phyloP scores from a whole-genome alignment of 1,140 invertebrate genomes.

The Pogonus chalceus region DNA sequence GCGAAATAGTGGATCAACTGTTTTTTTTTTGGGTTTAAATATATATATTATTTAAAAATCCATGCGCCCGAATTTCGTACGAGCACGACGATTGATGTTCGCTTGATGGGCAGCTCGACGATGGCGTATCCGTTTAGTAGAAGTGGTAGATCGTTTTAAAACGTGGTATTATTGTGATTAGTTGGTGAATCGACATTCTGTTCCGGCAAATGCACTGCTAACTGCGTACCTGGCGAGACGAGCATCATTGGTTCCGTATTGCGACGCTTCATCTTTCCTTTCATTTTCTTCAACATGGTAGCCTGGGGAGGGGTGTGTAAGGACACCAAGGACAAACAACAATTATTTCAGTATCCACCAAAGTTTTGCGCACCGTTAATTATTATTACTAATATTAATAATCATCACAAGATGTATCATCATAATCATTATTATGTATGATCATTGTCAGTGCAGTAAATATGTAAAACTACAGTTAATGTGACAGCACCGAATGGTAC shows the following conservation, averaged over 20 bases:
- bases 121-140: constrained; percentile 1
- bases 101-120: background rate
- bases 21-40: too few species aligned
- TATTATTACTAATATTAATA: background rate
- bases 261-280: constrained; percentile 87
- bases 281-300: constrained; percentile 83
- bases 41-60: constrained; percentile 17
- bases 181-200: constrained; percentile 36
- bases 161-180: constrained; percentile 32
- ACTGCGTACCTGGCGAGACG: constrained; percentile 49
- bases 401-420: background rate
- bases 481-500: background rate
- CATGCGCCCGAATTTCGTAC: constrained; percentile 7
- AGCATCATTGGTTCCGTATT: constrained; percentile 87
- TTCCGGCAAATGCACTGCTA: constrained; percentile 43
- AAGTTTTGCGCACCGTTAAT: background rate
- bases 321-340: constrained; percentile 1
- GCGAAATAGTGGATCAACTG: background rate
- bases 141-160: constrained; percentile 20
- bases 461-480: background rate
- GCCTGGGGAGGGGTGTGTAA: constrained; percentile 51
- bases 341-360: constrained; percentile 1
- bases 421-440: too few species aligned
- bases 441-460: background rate
- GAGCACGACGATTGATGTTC: constrained; percentile 1